Percentiles rank a stretch among this genome's conserved stretches.
phyloP scores from a whole-genome alignment of 2,113 vertebrate species.

The Ochotona princeps region DNA sequence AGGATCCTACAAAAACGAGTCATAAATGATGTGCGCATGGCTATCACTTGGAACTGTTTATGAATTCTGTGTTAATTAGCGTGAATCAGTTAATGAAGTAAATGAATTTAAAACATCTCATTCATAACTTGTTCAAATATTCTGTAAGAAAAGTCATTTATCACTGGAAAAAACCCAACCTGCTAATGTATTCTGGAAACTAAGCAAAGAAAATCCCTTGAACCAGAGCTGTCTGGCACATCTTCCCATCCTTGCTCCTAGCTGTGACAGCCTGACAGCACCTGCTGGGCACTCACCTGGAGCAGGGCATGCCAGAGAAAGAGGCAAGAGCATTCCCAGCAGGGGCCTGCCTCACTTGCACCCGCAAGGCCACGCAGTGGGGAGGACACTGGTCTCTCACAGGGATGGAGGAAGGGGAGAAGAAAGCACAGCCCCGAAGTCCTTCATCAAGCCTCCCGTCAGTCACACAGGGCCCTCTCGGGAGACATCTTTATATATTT shows the following conservation, averaged over 20 bases:
- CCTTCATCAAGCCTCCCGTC: not conserved
- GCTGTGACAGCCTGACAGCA: constrained; percentile 20
- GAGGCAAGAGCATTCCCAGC: not conserved
- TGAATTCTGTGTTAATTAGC: constrained; percentile 40
- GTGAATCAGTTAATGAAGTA: constrained; percentile 40
- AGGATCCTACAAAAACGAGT: not conserved
- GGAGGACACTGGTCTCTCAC: not conserved
- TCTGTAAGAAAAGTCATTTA: constrained; percentile 22
- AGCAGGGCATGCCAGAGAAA: not conserved
- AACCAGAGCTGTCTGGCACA: fast-evolving
- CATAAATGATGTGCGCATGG: not conserved
- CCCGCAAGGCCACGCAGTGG: fast-evolving
- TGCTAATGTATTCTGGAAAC: not conserved
- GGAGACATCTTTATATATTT: not conserved
- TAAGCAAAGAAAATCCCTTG: not conserved
- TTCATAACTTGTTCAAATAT: constrained; percentile 21
- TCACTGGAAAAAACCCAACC: not conserved
- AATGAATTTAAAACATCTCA: constrained; percentile 58
- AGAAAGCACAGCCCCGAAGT: not conserved
- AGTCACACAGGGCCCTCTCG: not conserved
- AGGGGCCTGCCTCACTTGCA: not conserved
- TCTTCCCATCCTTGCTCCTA: not conserved
- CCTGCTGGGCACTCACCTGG: constrained; percentile 11
- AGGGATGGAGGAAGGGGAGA: not conserved
- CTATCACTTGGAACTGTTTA: constrained; percentile 44